A percentile compares a stretch with the other conserved stretches of the same genome.
phyloP scores from a whole-genome alignment of 2,888 invertebrate genomes.

The Drosophila mercatorum region DNA sequence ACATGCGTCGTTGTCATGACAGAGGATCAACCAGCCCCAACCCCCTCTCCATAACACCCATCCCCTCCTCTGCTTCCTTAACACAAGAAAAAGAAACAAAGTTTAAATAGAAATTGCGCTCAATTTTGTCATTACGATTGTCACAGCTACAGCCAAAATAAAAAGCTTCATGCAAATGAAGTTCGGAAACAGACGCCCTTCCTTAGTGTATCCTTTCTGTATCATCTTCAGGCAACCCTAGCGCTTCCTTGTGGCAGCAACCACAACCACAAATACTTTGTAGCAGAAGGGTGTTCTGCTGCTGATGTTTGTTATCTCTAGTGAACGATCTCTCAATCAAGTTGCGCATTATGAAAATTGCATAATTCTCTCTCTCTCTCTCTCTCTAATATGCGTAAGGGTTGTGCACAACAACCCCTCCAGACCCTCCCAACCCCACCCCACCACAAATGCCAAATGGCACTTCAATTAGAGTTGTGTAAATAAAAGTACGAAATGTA shows the following conservation, averaged over 20 bases:
- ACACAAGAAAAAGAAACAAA: neutral
- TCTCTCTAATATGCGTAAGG: constrained; percentile 46
- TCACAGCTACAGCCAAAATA: constrained; percentile 1
- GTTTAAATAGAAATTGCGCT: constrained; percentile 28
- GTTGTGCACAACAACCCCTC: constrained; percentile 34
- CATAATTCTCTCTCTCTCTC: constrained; percentile 73
- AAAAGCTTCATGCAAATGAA: constrained; percentile 66
- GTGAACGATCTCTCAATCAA: constrained; percentile 70
- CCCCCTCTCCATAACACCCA: neutral
- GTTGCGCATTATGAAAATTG: constrained; percentile 76
- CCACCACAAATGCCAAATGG: constrained; percentile 23
- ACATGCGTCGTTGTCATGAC: constrained; percentile 66
- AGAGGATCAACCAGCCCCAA: constrained; percentile 5
- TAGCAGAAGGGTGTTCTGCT: constrained; percentile 27
- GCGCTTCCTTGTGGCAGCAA: neutral
- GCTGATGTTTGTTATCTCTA: constrained; percentile 45
- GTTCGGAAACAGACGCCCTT: constrained; percentile 59
- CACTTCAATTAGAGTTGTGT: constrained; percentile 73
- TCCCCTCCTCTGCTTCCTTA: neutral
- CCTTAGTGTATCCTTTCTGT: neutral
- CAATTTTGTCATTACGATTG: constrained; percentile 58
- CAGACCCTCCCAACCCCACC: too few species aligned
- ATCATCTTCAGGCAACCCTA: neutral
- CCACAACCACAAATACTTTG: constrained; percentile 46
- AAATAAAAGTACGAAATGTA: constrained; percentile 57